Evolutionary conservation across 2,113 vertebrate genomes (phyloP), one percentile per base, ranked within the genome.

Genomic region (Pteropus alecto): DNA sequence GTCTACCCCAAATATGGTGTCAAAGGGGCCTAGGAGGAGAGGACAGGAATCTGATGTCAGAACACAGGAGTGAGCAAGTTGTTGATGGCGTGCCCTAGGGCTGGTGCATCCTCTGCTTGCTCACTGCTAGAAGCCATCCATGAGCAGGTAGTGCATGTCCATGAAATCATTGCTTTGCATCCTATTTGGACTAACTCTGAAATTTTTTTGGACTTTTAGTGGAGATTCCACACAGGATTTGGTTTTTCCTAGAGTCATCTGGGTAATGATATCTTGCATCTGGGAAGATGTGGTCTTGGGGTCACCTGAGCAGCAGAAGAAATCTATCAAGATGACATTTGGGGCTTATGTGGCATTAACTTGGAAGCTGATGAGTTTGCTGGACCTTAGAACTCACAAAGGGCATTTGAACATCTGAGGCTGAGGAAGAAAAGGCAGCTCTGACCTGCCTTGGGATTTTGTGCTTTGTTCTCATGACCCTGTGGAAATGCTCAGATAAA

Each of bases 391-490:
- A 76, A 58, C 48, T 89, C 60, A 35, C 43, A 65, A 56, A 85
- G 67, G 43, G 21, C n/a, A n/a, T 41, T 76, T 30, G 76, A 65
- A 58, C 6, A 7, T 41, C 68, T 87, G 76, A 92, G 35, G 41
- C 6, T 68, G 76, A 91, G 82, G 85, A 35, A 73, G 70, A 82
- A 94, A 93, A 61, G 77, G 41, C n/a, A 77, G 48, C 43, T 85
- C 48, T 92, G 73, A 78, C 43, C 71, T 28, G 1, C 85, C 35
- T 30, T 51, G 85, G 81, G 46, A 71, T 48, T 30, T 41, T 58
- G 26, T 77, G 43, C 51, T 91, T 97, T 83, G 87, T 89, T 91
- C 85, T 82, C 33, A 7, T 33, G 71, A 77, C 65, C n/a, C 85
- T 16, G 5, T 70, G 35, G 90, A 90, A 87, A 77, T 41, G 18